Evolutionary conservation across 2,888 invertebrate species (phyloP).

Genomic region (Endomychus coccineus): DNA sequence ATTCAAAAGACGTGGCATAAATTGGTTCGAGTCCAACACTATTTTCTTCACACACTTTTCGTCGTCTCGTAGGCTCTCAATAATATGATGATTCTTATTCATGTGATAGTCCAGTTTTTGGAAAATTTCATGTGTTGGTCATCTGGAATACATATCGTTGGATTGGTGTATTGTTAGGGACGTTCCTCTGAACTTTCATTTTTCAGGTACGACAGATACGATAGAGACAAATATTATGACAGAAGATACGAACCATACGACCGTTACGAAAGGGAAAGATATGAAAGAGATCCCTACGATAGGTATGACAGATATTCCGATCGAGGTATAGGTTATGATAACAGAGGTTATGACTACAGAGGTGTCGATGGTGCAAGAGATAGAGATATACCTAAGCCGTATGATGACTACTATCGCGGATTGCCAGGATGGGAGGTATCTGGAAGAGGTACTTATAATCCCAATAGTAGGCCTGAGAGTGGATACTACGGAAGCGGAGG

Average conservation of each 20-base stretch:
- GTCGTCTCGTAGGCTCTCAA: too few species aligned
- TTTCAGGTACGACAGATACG: conserved; percentile 14
- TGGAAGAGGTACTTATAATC: conserved; percentile 10
- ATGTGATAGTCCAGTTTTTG: too few species aligned
- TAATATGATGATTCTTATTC: too few species aligned
- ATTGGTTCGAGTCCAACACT: too few species aligned
- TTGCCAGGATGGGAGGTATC: conserved; percentile 9
- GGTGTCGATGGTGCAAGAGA: conserved; percentile 9
- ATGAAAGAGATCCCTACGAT: too few species aligned
- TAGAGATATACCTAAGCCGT: conserved; percentile 10
- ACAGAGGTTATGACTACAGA: conserved; percentile 45
- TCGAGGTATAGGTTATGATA: conserved; percentile 32
- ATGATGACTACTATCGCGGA: conserved; percentile 10
- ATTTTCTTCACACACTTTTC: too few species aligned
- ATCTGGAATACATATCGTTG: too few species aligned
- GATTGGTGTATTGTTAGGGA: too few species aligned
- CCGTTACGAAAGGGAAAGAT: conserved; percentile 6
- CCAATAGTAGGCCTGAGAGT: conserved; percentile 6
- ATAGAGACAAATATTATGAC: conserved; percentile 22
- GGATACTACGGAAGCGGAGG: too few species aligned
- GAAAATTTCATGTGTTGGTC: too few species aligned
- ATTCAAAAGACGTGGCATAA: too few species aligned
- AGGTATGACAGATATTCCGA: conserved; percentile 25
- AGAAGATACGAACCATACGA: conserved; percentile 13
- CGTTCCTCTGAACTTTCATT: too few species aligned